These are phyloP conservation scores for Patella depressa DNA, from an alignment of 2,888 invertebrate species.

Conservation along the genomic window DNA sequence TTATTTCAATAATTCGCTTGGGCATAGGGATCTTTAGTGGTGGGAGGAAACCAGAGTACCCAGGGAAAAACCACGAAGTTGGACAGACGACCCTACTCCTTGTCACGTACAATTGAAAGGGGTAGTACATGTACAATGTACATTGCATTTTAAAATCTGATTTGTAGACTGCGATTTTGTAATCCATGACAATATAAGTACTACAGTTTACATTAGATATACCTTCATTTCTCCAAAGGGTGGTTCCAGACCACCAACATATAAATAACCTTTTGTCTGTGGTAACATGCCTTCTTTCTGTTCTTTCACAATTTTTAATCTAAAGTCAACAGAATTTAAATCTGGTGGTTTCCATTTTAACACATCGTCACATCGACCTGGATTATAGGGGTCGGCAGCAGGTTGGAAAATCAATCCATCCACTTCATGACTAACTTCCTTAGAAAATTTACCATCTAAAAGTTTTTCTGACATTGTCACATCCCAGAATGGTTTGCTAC, in stretches of 20 bases:
- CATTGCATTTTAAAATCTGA: too few relatives aligned
- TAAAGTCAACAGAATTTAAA: conserved; percentile 97
- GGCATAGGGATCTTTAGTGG: too few relatives aligned
- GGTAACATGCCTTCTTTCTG: conserved; percentile 69
- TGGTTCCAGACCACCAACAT: conserved; percentile 78
- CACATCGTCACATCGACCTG: conserved; percentile 86
- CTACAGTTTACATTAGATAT: not conserved
- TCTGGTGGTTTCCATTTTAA: conserved; percentile 98
- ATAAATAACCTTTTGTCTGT: conserved; percentile 78
- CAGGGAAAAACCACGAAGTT: too few relatives aligned
- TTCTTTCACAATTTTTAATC: conserved; percentile 82
- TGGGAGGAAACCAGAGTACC: too few relatives aligned
- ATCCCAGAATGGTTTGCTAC: conserved; percentile 93
- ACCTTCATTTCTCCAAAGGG: conserved; percentile 84
- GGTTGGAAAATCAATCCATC: conserved; percentile 99
- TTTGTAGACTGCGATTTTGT: too few relatives aligned
- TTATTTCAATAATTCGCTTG: too few relatives aligned
- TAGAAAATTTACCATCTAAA: conserved; percentile 86
- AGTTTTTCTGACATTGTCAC: conserved; percentile 73
- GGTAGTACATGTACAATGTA: too few relatives aligned
- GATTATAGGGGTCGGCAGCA: conserved; percentile 82
- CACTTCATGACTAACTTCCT: conserved; percentile 90
- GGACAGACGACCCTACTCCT: too few relatives aligned
- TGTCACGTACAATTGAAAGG: too few relatives aligned
- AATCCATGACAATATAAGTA: too few relatives aligned